phyloP scores from a whole-genome alignment of 2,113 vertebrate species.

The Pao palembangensis region DNA sequence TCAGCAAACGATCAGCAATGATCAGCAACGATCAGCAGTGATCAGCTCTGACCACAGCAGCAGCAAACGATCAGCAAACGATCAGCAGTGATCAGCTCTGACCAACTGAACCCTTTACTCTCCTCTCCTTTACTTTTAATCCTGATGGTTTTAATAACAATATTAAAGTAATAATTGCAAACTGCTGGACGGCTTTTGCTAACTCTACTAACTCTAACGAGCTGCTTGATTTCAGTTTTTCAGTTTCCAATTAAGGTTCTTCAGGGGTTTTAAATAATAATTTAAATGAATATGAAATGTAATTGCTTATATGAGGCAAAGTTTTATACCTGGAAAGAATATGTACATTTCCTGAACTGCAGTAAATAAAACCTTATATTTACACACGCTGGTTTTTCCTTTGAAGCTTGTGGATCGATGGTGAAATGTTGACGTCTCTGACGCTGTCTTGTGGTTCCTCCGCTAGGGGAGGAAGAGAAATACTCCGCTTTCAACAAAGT shows the following conservation, averaged over 20 bases:
- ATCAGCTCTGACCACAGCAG: too few species aligned
- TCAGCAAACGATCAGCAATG: too few species aligned
- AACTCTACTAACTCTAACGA: conserved; percentile 49
- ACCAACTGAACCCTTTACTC: conserved; percentile 18
- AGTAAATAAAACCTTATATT: conserved; percentile 90
- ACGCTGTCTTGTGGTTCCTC: neutral
- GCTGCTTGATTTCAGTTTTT: conserved; percentile 27
- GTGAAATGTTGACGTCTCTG: neutral
- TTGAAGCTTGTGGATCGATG: neutral
- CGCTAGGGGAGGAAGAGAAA: too few species aligned
- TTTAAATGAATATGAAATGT: conserved; percentile 59
- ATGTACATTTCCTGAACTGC: conserved; percentile 80
- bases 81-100: too few species aligned
- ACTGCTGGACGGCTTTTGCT: conserved; percentile 82
- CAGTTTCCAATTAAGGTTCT: conserved; percentile 49
- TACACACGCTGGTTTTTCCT: conserved; percentile 27
- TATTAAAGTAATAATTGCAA: conserved; percentile 73
- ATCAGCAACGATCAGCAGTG: neutral
- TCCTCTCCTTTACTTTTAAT: neutral
- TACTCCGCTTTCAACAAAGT: too few species aligned
- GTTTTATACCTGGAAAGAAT: conserved; percentile 84
- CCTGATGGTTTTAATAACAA: neutral
- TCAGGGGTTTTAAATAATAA: conserved; percentile 69
- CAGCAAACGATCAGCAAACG: too few species aligned
- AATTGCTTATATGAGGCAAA: conserved; percentile 81